Conservation (phyloP, 2,888 invertebrate genomes). For the Acronicta aceris region DNA sequence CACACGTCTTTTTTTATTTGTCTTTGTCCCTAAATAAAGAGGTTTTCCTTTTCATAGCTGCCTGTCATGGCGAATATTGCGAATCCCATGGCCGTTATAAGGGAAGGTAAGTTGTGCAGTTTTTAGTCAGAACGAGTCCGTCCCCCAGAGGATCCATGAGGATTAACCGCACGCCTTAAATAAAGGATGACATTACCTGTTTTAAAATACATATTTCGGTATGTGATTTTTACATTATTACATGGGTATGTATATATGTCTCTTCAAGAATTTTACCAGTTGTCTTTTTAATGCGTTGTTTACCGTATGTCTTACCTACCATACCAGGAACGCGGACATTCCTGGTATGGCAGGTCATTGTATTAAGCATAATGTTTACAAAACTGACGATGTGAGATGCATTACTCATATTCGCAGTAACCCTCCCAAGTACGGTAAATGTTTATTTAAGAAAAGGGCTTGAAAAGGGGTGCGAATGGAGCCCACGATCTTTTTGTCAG, state of each 20-base stretch:
- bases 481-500: conserved; percentile 6
- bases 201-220: no score
- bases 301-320: background rate
- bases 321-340: background rate
- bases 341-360: no score
- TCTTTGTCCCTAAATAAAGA: background rate
- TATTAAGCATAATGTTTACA: conserved; percentile 39
- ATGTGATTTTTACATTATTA: no score
- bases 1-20: no score
- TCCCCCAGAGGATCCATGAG: no score
- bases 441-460: conserved; percentile 45
- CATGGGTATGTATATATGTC: no score
- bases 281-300: background rate
- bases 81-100: no score
- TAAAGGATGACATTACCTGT: no score
- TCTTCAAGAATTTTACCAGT: background rate
- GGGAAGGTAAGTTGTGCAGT: no score
- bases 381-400: conserved; percentile 21
- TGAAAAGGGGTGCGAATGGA: conserved; percentile 12
- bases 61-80: no score
- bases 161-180: no score
- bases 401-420: conserved; percentile 47
- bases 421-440: conserved; percentile 31
- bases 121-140: no score
- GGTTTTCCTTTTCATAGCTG: background rate